These are phyloP conservation scores for Standfussiana lucernea DNA, from an alignment of 2,888 invertebrate genomes.

Conservation along the genomic window DNA sequence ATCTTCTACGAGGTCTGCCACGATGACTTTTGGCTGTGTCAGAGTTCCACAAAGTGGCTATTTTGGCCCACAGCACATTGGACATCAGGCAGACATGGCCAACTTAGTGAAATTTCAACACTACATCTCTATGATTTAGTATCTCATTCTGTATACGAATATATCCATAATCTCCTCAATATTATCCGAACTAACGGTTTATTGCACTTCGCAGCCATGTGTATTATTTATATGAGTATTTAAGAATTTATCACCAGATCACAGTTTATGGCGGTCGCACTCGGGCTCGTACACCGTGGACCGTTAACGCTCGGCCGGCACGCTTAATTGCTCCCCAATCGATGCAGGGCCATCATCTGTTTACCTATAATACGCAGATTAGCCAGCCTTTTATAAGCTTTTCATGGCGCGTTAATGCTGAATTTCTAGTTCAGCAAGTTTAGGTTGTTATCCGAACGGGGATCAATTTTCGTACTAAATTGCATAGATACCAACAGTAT, in stretches of 20 bases:
- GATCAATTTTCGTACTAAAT: constrained; percentile 18
- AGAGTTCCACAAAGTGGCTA: not conserved
- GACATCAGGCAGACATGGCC: not conserved
- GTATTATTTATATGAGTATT: constrained; percentile 65
- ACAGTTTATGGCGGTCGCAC: constrained; percentile 69
- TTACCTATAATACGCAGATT: constrained; percentile 61
- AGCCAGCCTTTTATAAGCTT: constrained; percentile 53
- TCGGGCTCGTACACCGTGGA: constrained; percentile 46
- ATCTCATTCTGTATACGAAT: constrained; percentile 27
- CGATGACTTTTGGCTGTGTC: not conserved
- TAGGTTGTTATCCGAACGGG: not conserved
- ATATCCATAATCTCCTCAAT: constrained; percentile 49
- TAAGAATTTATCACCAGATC: constrained; percentile 64
- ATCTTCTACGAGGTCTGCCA: not conserved
- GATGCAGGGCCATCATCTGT: constrained; percentile 60
- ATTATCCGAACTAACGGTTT: constrained; percentile 57
- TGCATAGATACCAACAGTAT: not conserved
- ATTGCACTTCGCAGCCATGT: constrained; percentile 58
- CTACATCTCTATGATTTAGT: constrained; percentile 21
- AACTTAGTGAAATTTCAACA: not conserved
- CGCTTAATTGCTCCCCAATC: constrained; percentile 70
- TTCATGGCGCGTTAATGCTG: constrained; percentile 42
- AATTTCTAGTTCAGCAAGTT: constrained; percentile 30
- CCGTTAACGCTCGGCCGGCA: constrained; percentile 62
- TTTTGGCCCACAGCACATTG: not conserved